Evolutionary conservation across 2,797 vertebrate genomes (phyloP).

Genomic region (Protonibea diacanthus): DNA sequence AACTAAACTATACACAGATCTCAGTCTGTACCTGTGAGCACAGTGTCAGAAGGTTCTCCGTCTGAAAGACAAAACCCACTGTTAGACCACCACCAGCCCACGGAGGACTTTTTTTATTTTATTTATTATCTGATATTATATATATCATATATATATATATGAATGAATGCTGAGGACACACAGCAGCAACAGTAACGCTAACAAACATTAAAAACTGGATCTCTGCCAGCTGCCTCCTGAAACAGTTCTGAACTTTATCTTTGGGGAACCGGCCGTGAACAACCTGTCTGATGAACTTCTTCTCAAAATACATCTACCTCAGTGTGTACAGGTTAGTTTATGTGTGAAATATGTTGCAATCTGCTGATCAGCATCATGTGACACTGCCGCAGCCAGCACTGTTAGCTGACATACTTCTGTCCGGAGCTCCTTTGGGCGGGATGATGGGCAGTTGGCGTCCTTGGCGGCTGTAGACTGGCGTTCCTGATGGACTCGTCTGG

Average conservation of each 20-base stretch:
- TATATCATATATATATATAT: no score
- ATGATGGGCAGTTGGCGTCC: conserved; percentile 92
- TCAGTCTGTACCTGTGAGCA: conserved; percentile 58
- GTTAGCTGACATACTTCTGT: conserved; percentile 89
- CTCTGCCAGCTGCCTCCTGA: no score
- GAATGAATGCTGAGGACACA: neutral
- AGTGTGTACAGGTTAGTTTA: neutral
- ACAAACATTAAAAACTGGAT: no score
- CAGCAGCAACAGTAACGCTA: neutral
- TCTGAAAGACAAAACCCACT: conserved; percentile 53
- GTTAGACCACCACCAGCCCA: conserved; percentile 19
- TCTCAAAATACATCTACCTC: neutral
- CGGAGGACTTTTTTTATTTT: no score
- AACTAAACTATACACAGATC: neutral
- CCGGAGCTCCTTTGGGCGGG: conserved; percentile 89
- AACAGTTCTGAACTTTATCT: neutral
- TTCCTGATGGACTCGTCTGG: conserved; percentile 91
- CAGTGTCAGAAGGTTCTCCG: conserved; percentile 43
- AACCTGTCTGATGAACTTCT: neutral
- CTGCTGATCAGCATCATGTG: no score
- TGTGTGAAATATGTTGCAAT: no score
- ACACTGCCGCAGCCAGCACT: no score
- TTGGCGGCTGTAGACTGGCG: conserved; percentile 86
- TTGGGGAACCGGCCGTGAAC: neutral
- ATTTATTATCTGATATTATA: no score